A percentile compares a stretch with the other conserved stretches of the same genome.
Conservation (phyloP, 2,113 vertebrate genomes). For the Camelus dromedarius region DNA sequence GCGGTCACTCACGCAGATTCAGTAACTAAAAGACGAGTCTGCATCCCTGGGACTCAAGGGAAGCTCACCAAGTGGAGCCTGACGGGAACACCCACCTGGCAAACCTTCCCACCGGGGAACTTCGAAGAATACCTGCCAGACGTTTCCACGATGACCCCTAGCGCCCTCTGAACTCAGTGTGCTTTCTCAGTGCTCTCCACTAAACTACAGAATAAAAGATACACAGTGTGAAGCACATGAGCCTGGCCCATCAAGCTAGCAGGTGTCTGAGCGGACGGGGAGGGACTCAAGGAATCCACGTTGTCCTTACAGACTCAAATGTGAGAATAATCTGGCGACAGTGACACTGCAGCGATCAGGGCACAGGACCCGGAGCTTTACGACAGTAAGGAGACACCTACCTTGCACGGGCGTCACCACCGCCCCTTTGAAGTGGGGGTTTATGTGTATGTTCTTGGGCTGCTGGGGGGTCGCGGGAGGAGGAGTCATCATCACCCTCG, state of each 20-base stretch:
- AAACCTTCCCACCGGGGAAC: neutral
- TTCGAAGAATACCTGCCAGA: accelerated
- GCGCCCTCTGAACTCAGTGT: accelerated
- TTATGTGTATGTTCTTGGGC: constrained; percentile 99
- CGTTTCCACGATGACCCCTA: neutral
- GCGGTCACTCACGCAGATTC: neutral
- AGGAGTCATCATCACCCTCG: constrained; percentile 92
- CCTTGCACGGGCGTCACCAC: constrained; percentile 95
- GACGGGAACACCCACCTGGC: no score
- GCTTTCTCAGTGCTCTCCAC: neutral
- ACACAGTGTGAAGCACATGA: neutral
- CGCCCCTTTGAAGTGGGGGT: constrained; percentile 98
- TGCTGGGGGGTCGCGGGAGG: constrained; percentile 91
- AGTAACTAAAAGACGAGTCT: neutral
- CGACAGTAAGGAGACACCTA: constrained; percentile 72
- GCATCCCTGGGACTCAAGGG: neutral
- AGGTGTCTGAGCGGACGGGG: accelerated
- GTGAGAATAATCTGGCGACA: neutral
- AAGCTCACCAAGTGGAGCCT: no score
- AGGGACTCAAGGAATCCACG: accelerated
- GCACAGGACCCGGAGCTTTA: accelerated
- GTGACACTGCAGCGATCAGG: neutral
- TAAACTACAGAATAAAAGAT: neutral
- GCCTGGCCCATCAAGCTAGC: neutral
- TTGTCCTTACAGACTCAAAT: accelerated